A percentile compares a stretch with the other conserved stretches of the same genome.
Evolutionary conservation across 2,888 invertebrate genomes (phyloP).

Genomic region (Ennomos fuscantarius): DNA sequence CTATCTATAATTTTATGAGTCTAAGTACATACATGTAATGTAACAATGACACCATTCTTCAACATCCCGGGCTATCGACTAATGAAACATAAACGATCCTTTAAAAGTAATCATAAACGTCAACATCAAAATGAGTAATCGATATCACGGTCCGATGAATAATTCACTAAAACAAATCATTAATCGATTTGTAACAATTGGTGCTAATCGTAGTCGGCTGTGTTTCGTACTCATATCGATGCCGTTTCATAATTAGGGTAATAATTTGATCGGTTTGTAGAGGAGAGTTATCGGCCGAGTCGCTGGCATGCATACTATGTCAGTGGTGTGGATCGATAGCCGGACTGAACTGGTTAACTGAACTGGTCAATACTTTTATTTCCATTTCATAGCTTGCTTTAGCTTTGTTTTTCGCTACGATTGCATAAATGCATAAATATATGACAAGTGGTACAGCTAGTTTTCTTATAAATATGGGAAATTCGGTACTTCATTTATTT

Average conservation of each 20-base stretch:
- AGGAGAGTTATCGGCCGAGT: conserved; percentile 47
- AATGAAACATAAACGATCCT: conserved; percentile 11
- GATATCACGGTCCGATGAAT: conserved; percentile 40
- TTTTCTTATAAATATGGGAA: too few relatives aligned
- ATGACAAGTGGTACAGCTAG: too few relatives aligned
- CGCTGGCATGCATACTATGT: conserved; percentile 57
- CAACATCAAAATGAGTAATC: conserved; percentile 40
- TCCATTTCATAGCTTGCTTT: conserved; percentile 1
- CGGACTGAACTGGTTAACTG: conserved; percentile 37
- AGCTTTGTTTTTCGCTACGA: too few relatives aligned
- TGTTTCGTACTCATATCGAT: conserved; percentile 44
- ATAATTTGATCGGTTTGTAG: conserved; percentile 33
- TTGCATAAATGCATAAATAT: too few relatives aligned
- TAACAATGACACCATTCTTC: too few relatives aligned
- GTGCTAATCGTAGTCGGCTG: conserved; percentile 37
- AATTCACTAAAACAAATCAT: conserved; percentile 42
- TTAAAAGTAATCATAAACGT: conserved; percentile 13
- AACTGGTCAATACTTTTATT: conserved; percentile 28
- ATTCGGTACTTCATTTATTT: too few relatives aligned
- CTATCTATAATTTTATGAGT: too few relatives aligned
- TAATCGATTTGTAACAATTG: conserved; percentile 39
- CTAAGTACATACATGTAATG: too few relatives aligned
- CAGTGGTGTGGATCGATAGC: conserved; percentile 49
- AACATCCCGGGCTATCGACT: neutral
- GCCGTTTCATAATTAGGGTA: conserved; percentile 61